Base-by-base conservation (phyloP, 2,113 vertebrate species). In the Oceanites oceanicus region DNA sequence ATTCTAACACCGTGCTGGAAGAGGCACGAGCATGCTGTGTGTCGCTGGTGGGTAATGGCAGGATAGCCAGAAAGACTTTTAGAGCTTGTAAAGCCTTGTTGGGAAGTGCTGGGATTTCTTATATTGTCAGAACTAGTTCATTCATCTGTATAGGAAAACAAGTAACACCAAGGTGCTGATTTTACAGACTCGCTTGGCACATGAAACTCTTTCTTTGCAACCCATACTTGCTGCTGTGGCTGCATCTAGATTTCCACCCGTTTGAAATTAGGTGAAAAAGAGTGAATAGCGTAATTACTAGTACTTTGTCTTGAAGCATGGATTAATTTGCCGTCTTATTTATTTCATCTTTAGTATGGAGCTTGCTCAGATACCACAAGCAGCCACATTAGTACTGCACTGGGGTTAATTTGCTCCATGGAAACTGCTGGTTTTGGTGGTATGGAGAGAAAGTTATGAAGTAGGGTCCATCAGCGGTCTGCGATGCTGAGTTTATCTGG, bases 311-410 rank as follows among this genome's bases (percentile, higher is more conserved):
- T 78, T 74, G 74, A 85, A 90, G 36, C 0, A 0, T 67, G 30
- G n/a, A 44, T 90, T 94, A 61, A 82, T 95, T 92, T 81, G 14
- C 40, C 72, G 42, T 78, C 62, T 29, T 78, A 9, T 85, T 90
- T 81, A 44, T 90, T 93, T 95, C 5, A 19, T 75, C 26, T 68
- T 82, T 68, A 27, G 23, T 90, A 4, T 32, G 29, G 36, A 55
- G 40, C 67, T 55, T 53, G 20, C 78, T 95, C 34, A 36, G 25
- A 18, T 75, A 29, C n/a, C 56, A n/a, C n/a, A 56, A 38, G 34
- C 50, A 71, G 59, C 27, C 25, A 9, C 0, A 0, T 29, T 58
- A 32, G 21, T 76, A 34, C 67, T 0, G 0, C 2, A 7, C 40
- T 70, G 68, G 30, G 21, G 18, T 77, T 92, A 62, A 42, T 42